These are phyloP conservation scores for Helarctos malayanus DNA, from an alignment of 2,797 vertebrate genomes.

Conservation along the genomic window DNA sequence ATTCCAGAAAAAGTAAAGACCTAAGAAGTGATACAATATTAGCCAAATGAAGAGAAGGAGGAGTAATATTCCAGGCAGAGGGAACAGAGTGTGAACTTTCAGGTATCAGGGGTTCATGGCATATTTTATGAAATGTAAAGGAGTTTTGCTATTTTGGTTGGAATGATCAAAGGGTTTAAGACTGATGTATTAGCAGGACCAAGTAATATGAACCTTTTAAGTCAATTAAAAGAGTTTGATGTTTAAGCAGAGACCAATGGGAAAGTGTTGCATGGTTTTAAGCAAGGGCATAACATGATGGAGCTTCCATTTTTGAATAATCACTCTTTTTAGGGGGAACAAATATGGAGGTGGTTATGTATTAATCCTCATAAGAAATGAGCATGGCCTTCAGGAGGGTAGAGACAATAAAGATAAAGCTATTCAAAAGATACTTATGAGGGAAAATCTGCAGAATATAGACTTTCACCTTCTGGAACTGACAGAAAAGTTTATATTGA, in stretches of 20 bases:
- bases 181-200: not conserved
- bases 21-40: not conserved
- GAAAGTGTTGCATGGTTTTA: not conserved
- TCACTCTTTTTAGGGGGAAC: not conserved
- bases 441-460: not conserved
- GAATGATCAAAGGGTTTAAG: not conserved
- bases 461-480: not conserved
- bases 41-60: not conserved
- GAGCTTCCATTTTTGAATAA: not conserved
- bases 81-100: not conserved
- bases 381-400: not conserved
- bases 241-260: not conserved
- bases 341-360: not conserved
- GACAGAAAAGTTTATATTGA: not conserved
- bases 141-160: not conserved
- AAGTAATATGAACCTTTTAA: not conserved
- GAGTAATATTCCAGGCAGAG: not conserved
- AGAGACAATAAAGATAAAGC: not conserved
- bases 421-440: not conserved
- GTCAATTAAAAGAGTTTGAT: not conserved
- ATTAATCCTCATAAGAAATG: not conserved
- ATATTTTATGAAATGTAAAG: not conserved
- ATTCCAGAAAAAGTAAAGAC: not conserved
- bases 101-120: not conserved
- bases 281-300: not conserved